Percentiles rank a stretch among this genome's conserved stretches.
Evolutionary conservation across 2,888 invertebrate genomes (phyloP).

Genomic region (Andrena haemorrhoa): DNA sequence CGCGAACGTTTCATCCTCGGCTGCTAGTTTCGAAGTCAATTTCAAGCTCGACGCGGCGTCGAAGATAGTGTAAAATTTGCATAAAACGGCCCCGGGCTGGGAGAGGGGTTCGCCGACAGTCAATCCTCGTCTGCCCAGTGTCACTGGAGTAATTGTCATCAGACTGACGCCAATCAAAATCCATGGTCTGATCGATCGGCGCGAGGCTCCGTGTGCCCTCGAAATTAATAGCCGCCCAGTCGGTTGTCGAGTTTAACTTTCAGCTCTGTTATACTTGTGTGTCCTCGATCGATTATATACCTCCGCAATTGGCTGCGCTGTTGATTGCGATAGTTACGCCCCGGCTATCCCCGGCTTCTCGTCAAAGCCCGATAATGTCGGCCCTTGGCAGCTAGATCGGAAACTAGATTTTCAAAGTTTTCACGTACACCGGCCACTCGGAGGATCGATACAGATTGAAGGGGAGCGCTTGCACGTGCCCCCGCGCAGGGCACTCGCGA

Average conservation of each 20-base stretch:
- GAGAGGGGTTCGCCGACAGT: background rate
- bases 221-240: constrained; percentile 22
- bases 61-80: constrained; percentile 35
- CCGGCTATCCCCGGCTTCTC: background rate
- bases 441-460: background rate
- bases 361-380: background rate
- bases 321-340: constrained; percentile 6
- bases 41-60: constrained; percentile 40
- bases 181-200: background rate
- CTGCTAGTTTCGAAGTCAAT: constrained; percentile 52
- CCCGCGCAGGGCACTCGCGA: background rate
- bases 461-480: background rate
- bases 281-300: constrained; percentile 19
- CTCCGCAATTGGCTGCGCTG: constrained; percentile 5
- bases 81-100: constrained; percentile 12
- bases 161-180: background rate
- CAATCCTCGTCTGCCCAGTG: background rate
- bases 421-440: background rate
- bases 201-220: background rate
- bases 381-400: background rate
- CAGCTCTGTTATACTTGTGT: background rate
- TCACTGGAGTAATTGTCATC: constrained; percentile 5
- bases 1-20: constrained; percentile 37
- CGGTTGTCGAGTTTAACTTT: constrained; percentile 28
- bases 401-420: background rate